Evolutionary conservation across 2,113 vertebrate genomes (phyloP).

Genomic region (Onychorhynchus coronatus): DNA sequence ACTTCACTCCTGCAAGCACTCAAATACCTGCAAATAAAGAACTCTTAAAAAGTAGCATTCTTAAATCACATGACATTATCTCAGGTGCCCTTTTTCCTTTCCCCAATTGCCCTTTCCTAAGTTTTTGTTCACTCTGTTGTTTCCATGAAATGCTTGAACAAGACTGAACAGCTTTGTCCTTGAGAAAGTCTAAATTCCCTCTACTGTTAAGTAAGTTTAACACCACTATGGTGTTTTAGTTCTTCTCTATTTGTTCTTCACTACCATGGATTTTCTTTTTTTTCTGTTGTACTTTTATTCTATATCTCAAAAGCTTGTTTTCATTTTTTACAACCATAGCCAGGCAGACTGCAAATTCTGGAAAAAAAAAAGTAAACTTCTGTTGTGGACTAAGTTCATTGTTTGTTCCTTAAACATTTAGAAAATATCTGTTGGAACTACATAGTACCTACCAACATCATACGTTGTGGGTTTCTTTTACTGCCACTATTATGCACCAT

Average conservation of each 20-base stretch:
- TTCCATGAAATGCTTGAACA: background rate
- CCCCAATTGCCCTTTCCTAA: background rate
- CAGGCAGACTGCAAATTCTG: background rate
- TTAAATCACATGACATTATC: background rate
- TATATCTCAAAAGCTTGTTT: background rate
- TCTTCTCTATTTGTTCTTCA: background rate
- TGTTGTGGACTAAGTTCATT: background rate
- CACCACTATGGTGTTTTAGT: background rate
- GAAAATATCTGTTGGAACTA: background rate
- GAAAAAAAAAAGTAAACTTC: background rate
- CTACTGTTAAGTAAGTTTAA: background rate
- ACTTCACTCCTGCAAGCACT: background rate
- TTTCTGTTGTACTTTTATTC: background rate
- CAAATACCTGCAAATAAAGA: background rate
- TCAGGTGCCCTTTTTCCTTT: background rate
- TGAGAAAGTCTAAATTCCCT: background rate
- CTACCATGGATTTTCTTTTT: background rate
- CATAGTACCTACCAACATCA: accelerated
- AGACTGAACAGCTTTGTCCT: background rate
- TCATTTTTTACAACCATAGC: background rate
- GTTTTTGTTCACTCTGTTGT: background rate
- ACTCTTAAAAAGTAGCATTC: background rate
- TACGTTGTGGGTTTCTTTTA: background rate
- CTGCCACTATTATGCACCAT: background rate
- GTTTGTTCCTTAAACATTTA: background rate